Evolutionary conservation across 2,113 vertebrate species (phyloP), one percentile per base, ranked within the genome.

Genomic region (Phylloscopus trochiloides): DNA sequence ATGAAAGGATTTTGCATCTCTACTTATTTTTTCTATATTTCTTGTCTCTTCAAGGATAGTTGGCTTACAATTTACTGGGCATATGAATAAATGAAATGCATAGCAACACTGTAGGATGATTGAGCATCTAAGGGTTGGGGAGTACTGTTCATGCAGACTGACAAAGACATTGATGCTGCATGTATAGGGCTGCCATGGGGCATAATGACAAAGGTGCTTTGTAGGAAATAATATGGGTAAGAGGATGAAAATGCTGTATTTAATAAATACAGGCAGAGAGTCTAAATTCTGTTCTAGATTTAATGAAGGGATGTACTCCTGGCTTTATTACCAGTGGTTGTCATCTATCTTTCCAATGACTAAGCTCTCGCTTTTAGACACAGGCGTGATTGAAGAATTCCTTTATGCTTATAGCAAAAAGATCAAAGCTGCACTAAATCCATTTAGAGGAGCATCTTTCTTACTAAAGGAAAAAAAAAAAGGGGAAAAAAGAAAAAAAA

Each of bases 341-440:
- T 24, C 19, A 50, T 70, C 25, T 31, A 32, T 61, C 26, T 65
- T 76, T 90, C 26, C 10, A 19, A 47, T 43, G 16, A 55, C 13
- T 34, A n/a, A 24, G 10, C 14, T 86, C 26, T 65, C 21, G 78
- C 20, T 61, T 80, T 28, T 45, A 32, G 4, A 52, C 6, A 83
- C 3, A 40, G 2, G 1, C 0, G 1, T 61, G 28, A 65, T 3
- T 65, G 32, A 76, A 84, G 15, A 57, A 68, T 70, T 52, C 14
- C 5, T 70, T 73, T 59, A 24, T 38, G 36, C 10, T 54, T 47
- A n/a, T 15, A 73, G 40, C 6, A 47, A 83, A 92, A 67, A 84
- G 28, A 50, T 25, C 12, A 79, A 72, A 83, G 28, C 17, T 65
- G 28, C 22, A 77, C 9, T 87, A 77, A 42, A 61, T 43, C 4